phyloP scores from a whole-genome alignment of 2,888 invertebrate species.

The Bruchidius siliquastri region DNA sequence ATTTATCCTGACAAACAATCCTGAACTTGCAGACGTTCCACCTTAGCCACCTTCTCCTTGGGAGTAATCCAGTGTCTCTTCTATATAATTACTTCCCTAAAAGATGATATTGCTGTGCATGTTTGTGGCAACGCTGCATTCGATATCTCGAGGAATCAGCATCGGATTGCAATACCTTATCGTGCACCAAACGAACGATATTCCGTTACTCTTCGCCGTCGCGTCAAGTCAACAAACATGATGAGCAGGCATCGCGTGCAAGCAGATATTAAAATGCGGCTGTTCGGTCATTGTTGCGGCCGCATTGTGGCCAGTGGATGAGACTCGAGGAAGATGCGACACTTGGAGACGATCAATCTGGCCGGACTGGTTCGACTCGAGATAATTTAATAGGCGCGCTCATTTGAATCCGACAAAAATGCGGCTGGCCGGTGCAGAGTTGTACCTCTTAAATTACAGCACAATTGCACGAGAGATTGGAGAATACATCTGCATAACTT shows the following conservation, averaged over 20 bases:
- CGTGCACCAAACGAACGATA: neutral
- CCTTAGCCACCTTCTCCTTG: too few relatives aligned
- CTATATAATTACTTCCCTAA: too few relatives aligned
- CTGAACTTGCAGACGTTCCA: too few relatives aligned
- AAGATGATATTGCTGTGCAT: too few relatives aligned
- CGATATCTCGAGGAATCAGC: too few relatives aligned
- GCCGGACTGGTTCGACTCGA: conserved; percentile 40
- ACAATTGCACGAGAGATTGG: conserved; percentile 48
- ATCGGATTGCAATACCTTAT: neutral
- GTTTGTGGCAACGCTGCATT: too few relatives aligned
- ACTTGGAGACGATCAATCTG: conserved; percentile 35
- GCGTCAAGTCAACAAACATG: neutral
- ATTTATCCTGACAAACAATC: too few relatives aligned
- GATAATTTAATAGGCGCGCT: conserved; percentile 44
- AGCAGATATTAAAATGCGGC: neutral
- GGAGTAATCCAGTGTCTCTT: too few relatives aligned
- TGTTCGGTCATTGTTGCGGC: neutral
- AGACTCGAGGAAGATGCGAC: conserved; percentile 34
- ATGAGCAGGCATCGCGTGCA: neutral
- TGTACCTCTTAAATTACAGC: conserved; percentile 46
- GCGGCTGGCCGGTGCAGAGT: conserved; percentile 26
- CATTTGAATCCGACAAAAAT: conserved; percentile 45
- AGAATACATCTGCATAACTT: conserved; percentile 48
- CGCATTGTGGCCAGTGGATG: conserved; percentile 28
- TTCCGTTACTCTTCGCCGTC: neutral